phyloP scores from a whole-genome alignment of 2,888 invertebrate genomes.

The Tetranychus piercei region DNA sequence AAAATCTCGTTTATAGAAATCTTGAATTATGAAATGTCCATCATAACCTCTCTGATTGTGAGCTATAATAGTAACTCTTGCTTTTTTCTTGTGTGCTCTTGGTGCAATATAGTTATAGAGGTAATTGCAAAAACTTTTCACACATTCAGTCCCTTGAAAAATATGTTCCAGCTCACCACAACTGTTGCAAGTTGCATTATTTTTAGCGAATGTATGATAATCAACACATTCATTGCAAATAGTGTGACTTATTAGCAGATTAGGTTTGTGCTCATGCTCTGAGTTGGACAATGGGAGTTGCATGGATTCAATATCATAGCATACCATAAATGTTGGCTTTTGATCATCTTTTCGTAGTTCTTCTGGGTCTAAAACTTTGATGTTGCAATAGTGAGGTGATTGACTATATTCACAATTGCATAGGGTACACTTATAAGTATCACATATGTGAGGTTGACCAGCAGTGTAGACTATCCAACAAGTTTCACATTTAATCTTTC shows the following conservation, averaged over 20 bases:
- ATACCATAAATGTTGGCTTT: not conserved
- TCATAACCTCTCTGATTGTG: conserved; percentile 20
- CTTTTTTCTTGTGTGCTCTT: too few species aligned
- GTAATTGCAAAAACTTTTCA: conserved; percentile 14
- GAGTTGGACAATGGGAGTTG: not conserved
- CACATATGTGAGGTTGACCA: not conserved
- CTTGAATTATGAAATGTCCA: conserved; percentile 17
- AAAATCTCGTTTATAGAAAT: conserved; percentile 14
- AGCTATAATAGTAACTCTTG: conserved; percentile 13
- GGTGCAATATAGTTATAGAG: conserved; percentile 37
- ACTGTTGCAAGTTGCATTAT: not conserved
- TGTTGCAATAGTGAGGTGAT: not conserved
- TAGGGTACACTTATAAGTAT: not conserved
- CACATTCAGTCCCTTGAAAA: conserved; percentile 14
- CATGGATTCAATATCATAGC: conserved; percentile 4
- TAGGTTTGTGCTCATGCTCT: not conserved
- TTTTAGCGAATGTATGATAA: not conserved
- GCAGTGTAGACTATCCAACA: not conserved
- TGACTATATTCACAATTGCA: not conserved
- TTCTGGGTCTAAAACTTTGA: not conserved
- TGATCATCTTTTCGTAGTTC: not conserved
- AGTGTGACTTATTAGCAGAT: not conserved
- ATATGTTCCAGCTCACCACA: not conserved
- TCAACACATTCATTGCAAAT: not conserved
- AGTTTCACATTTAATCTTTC: not conserved